Evolutionary conservation across 2,113 vertebrate genomes (phyloP).

Genomic region (Cebidichthys violaceus): DNA sequence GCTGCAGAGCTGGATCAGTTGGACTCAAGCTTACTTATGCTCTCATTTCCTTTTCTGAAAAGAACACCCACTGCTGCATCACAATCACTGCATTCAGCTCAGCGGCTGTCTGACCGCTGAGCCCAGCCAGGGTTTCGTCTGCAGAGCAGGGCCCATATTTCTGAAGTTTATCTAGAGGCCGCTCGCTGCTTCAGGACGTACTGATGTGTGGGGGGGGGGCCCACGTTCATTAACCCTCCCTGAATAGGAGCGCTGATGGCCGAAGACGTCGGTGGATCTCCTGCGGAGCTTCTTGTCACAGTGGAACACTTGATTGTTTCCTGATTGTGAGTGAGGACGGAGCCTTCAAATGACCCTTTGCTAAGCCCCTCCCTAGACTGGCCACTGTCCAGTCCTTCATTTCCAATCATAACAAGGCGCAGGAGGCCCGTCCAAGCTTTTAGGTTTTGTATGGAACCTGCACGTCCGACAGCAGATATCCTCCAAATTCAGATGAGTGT

Average conservation of each 20-base stretch:
- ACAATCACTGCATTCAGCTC: conserved; percentile 48
- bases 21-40: conserved; percentile 38
- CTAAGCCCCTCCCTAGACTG: background rate
- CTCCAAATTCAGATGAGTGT: background rate
- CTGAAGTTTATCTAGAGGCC: conserved; percentile 2
- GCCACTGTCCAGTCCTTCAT: background rate
- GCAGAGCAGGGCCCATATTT: conserved; percentile 21
- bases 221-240: conserved; percentile 16
- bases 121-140: conserved; percentile 26
- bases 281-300: background rate
- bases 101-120: conserved; percentile 35
- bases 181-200: conserved; percentile 1
- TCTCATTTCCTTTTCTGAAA: conserved; percentile 60
- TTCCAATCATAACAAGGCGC: background rate
- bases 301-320: conserved; percentile 11
- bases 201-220: background rate
- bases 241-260: conserved; percentile 21
- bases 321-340: background rate
- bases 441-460: too few species aligned
- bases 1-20: conserved; percentile 54
- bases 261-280: background rate
- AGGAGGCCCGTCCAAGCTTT: background rate
- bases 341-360: background rate
- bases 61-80: conserved; percentile 44
- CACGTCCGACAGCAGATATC: background rate